phyloP scores from a whole-genome alignment of 2,888 invertebrate genomes.

The Neoitamus cyanurus region DNA sequence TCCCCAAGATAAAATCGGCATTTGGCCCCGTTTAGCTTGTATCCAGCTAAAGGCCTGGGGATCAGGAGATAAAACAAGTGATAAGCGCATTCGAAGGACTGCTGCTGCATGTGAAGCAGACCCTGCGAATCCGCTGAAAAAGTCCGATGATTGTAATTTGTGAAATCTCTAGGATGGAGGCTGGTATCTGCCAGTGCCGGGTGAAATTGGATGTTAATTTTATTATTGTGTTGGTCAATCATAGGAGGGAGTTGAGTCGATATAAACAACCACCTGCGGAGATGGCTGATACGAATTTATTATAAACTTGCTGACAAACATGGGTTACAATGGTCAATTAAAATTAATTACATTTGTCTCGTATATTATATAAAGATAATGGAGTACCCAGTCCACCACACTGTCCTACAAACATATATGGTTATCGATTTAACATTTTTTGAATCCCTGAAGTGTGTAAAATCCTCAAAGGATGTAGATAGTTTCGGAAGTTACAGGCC shows the following conservation, averaged over 20 bases:
- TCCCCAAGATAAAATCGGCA: conserved; percentile 36
- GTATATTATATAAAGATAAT: too few species aligned
- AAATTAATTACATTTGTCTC: too few species aligned
- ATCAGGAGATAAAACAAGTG: conserved; percentile 33
- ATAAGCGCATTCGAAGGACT: conserved; percentile 4
- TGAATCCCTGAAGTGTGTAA: too few species aligned
- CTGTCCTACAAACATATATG: too few species aligned
- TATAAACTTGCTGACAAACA: neutral
- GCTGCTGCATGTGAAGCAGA: neutral
- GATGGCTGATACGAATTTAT: neutral
- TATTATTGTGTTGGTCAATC: neutral
- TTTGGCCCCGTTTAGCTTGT: conserved; percentile 26
- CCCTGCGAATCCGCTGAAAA: neutral
- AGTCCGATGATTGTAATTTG: conserved; percentile 25
- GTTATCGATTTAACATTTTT: too few species aligned
- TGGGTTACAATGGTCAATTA: neutral
- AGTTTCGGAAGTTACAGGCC: too few species aligned
- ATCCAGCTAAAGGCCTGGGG: conserved; percentile 11
- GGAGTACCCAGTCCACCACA: too few species aligned
- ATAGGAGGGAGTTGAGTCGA: neutral
- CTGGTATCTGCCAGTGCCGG: neutral
- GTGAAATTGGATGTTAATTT: neutral
- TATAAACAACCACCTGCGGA: neutral
- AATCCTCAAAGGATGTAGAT: too few species aligned
- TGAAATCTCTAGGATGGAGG: neutral